A percentile compares a stretch with the other conserved stretches of the same genome.
These are phyloP conservation scores for Spongilla lacustris DNA, from an alignment of 37 sponge, comb jelly and placozoan genomes.

Conservation along the genomic window DNA sequence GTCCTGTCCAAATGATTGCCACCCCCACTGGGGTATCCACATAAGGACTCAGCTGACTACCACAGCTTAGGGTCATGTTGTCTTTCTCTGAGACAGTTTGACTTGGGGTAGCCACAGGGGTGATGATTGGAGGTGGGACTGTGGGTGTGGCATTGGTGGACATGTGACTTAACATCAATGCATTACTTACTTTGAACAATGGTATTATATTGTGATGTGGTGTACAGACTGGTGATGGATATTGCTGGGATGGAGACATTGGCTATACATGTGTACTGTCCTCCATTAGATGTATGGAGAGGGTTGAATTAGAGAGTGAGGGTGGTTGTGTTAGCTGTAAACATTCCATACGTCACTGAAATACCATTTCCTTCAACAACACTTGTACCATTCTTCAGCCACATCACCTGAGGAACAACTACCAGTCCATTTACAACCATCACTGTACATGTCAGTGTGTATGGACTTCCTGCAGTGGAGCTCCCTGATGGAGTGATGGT, in stretches of 20 bases:
- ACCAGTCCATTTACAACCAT: constrained; percentile 2
- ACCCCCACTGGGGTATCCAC: no score
- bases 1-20: no score
- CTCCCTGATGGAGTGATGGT: no score
- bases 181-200: constrained; percentile 30
- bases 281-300: constrained; percentile 39
- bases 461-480: constrained; percentile 32
- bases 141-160: no score
- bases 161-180: no score
- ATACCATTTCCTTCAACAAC: background rate
- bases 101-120: no score
- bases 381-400: constrained; percentile 6
- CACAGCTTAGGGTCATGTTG: no score
- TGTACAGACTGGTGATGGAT: background rate
- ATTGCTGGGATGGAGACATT: background rate
- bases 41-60: no score
- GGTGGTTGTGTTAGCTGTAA: background rate
- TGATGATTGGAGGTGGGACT: no score
- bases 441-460: constrained; percentile 25
- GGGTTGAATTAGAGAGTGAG: constrained; percentile 6
- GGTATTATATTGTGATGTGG: background rate
- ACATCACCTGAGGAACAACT: constrained; percentile 6
- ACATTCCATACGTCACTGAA: background rate
- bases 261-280: constrained; percentile 41
- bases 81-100: no score